phyloP scores from a whole-genome alignment of 2,888 invertebrate species.

The Phania funesta region DNA sequence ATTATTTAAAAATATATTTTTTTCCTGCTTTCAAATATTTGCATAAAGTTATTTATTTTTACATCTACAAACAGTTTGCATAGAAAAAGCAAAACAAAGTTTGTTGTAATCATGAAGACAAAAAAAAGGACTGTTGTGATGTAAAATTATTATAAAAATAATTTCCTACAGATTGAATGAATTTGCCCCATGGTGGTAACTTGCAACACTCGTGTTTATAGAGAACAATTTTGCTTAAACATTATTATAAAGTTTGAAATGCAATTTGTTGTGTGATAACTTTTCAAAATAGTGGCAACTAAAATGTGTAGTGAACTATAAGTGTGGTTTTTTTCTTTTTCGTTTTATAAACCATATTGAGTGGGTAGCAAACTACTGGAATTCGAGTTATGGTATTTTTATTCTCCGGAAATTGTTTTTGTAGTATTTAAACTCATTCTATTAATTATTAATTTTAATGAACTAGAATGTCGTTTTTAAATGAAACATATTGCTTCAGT shows the following conservation, averaged over 20 bases:
- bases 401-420: no score
- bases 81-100: background rate
- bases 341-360: no score
- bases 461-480: no score
- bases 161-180: slow-evolving; percentile 41
- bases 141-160: slow-evolving; percentile 41
- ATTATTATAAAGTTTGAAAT: slow-evolving; percentile 26
- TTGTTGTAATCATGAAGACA: slow-evolving; percentile 8
- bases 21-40: no score
- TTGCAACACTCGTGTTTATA: background rate
- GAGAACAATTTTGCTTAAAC: background rate
- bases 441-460: no score
- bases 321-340: background rate
- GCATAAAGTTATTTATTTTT: slow-evolving; percentile 31
- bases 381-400: background rate
- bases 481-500: no score
- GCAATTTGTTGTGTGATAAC: slow-evolving; percentile 3
- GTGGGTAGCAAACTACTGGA: background rate
- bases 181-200: slow-evolving; percentile 6
- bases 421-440: no score
- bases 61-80: background rate
- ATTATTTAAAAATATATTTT: no score
- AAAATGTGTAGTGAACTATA: background rate
- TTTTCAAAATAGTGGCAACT: slow-evolving; percentile 5
- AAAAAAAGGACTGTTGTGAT: slow-evolving; percentile 2